Conservation (phyloP, 2,797 vertebrate genomes). For the Tapirus indicus region DNA sequence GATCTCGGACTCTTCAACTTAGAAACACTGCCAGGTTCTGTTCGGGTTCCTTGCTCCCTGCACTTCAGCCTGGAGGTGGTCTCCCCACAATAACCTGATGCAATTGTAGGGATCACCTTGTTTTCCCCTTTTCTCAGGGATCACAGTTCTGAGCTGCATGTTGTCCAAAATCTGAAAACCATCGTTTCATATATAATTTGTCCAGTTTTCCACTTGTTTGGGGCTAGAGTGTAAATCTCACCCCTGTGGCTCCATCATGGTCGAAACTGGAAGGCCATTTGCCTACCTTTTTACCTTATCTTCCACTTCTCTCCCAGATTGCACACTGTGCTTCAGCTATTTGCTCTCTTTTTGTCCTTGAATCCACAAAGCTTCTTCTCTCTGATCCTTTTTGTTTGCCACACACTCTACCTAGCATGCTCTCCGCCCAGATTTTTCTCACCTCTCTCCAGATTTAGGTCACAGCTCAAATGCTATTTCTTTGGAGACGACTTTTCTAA, state of each 20-base stretch:
- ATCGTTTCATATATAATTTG: neutral
- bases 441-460: neutral
- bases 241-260: too few relatives aligned
- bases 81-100: neutral
- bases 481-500: neutral
- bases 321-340: neutral
- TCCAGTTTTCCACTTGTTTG: neutral
- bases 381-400: neutral
- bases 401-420: neutral
- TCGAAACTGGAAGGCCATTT: neutral
- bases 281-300: neutral
- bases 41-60: neutral
- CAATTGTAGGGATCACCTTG: neutral
- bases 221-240: neutral
- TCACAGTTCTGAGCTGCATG: neutral
- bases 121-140: neutral
- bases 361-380: neutral
- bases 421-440: neutral
- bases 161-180: neutral
- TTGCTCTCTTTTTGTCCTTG: neutral
- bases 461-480: neutral
- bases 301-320: neutral
- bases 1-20: neutral
- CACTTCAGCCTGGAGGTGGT: neutral
- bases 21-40: neutral